Evolutionary conservation across 2,888 invertebrate genomes (phyloP).

Genomic region (Phaonia tiefii): DNA sequence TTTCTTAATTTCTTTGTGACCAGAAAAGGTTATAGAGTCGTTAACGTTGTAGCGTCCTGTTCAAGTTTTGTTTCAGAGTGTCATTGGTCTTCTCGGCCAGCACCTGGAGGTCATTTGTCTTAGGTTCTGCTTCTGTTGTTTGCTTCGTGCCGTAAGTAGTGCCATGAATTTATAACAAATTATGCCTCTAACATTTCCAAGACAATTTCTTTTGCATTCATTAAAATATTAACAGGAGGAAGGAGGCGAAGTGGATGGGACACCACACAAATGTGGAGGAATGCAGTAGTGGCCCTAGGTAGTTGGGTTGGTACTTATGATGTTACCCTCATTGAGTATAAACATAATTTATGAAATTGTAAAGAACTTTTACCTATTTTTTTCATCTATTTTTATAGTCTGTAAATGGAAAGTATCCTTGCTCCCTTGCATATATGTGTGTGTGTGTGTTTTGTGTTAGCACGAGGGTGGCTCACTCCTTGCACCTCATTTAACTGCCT

Average conservation of each 20-base stretch:
- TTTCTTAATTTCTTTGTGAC: slow-evolving; percentile 15
- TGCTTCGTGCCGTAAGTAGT: slow-evolving; percentile 13
- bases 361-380: background rate
- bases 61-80: slow-evolving; percentile 32
- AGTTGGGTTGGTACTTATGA: too few species aligned
- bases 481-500: background rate
- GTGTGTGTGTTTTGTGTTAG: background rate
- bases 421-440: background rate
- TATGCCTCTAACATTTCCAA: slow-evolving; percentile 19
- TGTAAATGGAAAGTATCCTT: background rate
- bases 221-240: slow-evolving; percentile 16
- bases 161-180: slow-evolving; percentile 52
- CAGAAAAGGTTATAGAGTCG: slow-evolving; percentile 35
- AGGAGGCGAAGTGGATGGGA: background rate
- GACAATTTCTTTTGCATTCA: slow-evolving; percentile 37
- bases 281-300: background rate
- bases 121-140: slow-evolving; percentile 18
- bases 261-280: background rate
- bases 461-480: slow-evolving; percentile 10
- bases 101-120: slow-evolving; percentile 54
- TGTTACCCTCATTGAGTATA: background rate
- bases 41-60: slow-evolving; percentile 29
- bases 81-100: slow-evolving; percentile 43
- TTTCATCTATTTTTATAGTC: slow-evolving; percentile 4
- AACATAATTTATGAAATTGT: slow-evolving; percentile 7